A percentile compares a stretch with the other conserved stretches of the same genome.
These are phyloP conservation scores for Mythimna impura DNA, from an alignment of 2,888 invertebrate genomes.

Conservation along the genomic window DNA sequence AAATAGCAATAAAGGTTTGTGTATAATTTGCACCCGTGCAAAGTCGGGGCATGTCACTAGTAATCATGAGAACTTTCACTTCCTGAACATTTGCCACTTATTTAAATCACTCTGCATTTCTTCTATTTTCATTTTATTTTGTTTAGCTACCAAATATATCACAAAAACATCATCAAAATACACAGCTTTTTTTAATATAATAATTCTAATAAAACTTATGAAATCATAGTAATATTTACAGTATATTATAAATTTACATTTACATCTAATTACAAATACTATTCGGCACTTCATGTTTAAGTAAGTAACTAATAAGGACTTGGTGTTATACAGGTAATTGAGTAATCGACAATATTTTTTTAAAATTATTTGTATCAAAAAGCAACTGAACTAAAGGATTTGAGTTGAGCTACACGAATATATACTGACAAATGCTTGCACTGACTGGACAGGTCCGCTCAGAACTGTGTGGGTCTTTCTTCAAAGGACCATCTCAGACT, in stretches of 20 bases:
- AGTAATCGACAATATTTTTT: neutral
- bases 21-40: too few species aligned
- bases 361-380: too few species aligned
- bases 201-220: conserved; percentile 29
- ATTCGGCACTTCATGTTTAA: conserved; percentile 82
- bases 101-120: neutral
- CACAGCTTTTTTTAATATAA: conserved; percentile 18
- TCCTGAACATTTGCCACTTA: too few species aligned
- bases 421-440: too few species aligned
- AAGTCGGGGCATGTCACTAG: too few species aligned
- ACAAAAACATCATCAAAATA: conserved; percentile 13
- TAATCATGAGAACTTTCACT: neutral
- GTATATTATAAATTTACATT: conserved; percentile 62
- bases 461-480: too few species aligned
- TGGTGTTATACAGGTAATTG: conserved; percentile 4
- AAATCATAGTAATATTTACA: conserved; percentile 55
- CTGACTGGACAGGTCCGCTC: too few species aligned
- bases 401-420: too few species aligned
- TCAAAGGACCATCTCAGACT: too few species aligned
- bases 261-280: conserved; percentile 76
- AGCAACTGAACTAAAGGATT: too few species aligned
- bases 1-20: too few species aligned
- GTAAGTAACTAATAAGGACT: conserved; percentile 65
- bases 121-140: neutral
- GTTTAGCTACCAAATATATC: conserved; percentile 4